Evolutionary conservation across 2,888 invertebrate species (phyloP), one percentile per base, ranked within the genome.

Genomic region (Bursaphelenchus okinawaensis): DNA sequence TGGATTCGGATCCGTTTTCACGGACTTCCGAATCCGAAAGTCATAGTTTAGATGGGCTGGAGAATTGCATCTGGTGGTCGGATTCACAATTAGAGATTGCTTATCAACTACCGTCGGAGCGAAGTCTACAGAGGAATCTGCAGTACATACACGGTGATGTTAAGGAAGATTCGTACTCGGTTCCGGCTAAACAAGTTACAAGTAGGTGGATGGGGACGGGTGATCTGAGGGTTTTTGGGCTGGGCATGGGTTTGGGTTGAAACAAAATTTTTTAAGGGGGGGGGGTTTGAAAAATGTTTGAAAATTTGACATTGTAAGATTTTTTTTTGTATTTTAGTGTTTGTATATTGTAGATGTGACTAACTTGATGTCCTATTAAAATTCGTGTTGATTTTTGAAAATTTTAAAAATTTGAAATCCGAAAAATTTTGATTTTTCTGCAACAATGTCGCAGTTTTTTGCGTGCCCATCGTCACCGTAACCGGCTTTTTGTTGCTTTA

Each of bases 61-160:
- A 75, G 26, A 70, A 80, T 63, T 71, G 72, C 1, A 68, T 80
- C 4, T 80, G 75, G 74, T 76, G 75, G 74, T 64, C 74, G 8
- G 75, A 77, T 50, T 55, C 70, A 0, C 65, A 72, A 24, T 20
- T 73, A 22, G 96, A 98, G 86, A 89, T 96, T 62, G 93, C 94
- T 1, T 94, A 96, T 85, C 89, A 96, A 20, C 91, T 95, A 61
- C 95, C 96, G 1, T 77, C 76, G 7, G 77, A 72, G 24, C 65
- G 67, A 24, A 64, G 69, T 20, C 22, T 50, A 23, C 52, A 62
- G 24, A 31, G 52, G 9, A 50, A 59, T 29, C 7, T 59, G 50
- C 24, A 27, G n/a, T 59, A 16, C 22, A 20, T 27, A 4, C 31
- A 26, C 19, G 54, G 19, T 12, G 16, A 16, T 40, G 40, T 16